These are phyloP conservation scores for Charina bottae DNA, from an alignment of 2,113 vertebrate species.

Conservation along the genomic window DNA sequence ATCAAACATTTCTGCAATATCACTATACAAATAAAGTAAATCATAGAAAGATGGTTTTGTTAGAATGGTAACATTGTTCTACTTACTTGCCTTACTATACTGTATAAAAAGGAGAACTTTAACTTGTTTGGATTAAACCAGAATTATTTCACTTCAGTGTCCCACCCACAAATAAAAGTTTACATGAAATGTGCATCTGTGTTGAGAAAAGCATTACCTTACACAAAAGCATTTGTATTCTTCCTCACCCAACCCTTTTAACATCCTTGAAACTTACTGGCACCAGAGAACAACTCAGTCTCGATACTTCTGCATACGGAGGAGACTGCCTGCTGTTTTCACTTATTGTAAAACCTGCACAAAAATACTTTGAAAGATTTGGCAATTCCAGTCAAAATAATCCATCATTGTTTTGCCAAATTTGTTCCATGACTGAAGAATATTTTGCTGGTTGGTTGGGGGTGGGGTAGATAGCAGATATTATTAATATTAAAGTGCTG, in stretches of 20 bases:
- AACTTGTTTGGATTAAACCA: not conserved
- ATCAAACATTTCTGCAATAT: not conserved
- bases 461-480: constrained; percentile 36
- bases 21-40: not conserved
- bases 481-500: constrained; percentile 46
- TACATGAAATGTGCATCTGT: constrained; percentile 11
- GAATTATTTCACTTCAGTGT: constrained; percentile 19
- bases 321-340: not conserved
- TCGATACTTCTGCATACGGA: not conserved
- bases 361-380: constrained; percentile 51
- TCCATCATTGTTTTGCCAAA: constrained; percentile 51
- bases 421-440: constrained; percentile 48
- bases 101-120: not conserved
- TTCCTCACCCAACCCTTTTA: not conserved
- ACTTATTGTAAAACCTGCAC: not conserved
- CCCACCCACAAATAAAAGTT: not conserved
- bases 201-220: not conserved
- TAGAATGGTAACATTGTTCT: not conserved
- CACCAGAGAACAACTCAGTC: not conserved
- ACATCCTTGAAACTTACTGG: not conserved
- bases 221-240: constrained; percentile 7
- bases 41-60: not conserved
- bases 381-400: constrained; percentile 21
- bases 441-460: constrained; percentile 65
- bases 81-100: not conserved